phyloP scores from a whole-genome alignment of 2,113 vertebrate species.

The Scortum barcoo region DNA sequence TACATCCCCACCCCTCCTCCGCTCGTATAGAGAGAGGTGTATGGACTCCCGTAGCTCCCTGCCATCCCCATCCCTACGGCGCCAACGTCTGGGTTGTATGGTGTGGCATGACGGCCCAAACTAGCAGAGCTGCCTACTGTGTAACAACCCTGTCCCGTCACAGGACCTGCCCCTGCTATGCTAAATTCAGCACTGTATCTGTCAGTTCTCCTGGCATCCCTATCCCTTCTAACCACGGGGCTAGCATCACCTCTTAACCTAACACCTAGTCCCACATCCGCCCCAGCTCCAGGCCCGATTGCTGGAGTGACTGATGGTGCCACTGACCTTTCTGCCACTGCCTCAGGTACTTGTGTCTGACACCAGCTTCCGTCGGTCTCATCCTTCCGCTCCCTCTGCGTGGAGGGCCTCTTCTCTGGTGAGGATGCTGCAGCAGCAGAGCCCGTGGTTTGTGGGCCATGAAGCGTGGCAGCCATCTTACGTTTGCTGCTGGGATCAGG shows the following conservation, averaged over 20 bases:
- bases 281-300: constrained; percentile 10
- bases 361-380: constrained; percentile 82
- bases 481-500: constrained; percentile 75
- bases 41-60: constrained; percentile 74
- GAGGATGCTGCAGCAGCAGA: constrained; percentile 39
- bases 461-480: constrained; percentile 79
- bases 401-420: constrained; percentile 57
- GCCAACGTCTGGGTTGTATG: constrained; percentile 70
- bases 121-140: constrained; percentile 75
- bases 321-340: constrained; percentile 79
- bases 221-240: constrained; percentile 60
- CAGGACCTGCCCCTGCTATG: constrained; percentile 50
- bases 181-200: constrained; percentile 77
- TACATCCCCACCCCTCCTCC: constrained; percentile 77
- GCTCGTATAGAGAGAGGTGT: constrained; percentile 75
- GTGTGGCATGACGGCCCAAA: constrained; percentile 75
- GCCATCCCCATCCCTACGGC: constrained; percentile 68
- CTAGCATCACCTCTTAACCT: constrained; percentile 70
- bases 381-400: constrained; percentile 62
- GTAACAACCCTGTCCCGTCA: constrained; percentile 72
- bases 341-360: constrained; percentile 86
- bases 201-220: constrained; percentile 67
- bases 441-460: constrained; percentile 44
- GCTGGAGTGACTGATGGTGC: constrained; percentile 42
- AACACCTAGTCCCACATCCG: constrained; percentile 60